These are phyloP conservation scores for Athalia rosae DNA, from an alignment of 2,888 invertebrate species.

Conservation along the genomic window DNA sequence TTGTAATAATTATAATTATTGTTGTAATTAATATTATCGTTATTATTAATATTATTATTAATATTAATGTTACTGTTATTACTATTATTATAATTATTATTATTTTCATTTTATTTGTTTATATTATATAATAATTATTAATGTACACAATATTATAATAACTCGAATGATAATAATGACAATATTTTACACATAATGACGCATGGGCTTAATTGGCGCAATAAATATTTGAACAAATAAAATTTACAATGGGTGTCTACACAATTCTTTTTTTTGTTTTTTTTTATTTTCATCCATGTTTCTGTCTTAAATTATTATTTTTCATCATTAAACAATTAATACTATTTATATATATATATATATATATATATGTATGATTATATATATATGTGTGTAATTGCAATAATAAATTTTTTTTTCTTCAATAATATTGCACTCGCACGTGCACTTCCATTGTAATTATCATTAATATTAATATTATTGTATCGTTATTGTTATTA, in stretches of 20 bases:
- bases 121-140: slow-evolving; percentile 41
- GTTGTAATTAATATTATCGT: slow-evolving; percentile 55
- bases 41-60: no score
- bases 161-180: slow-evolving; percentile 71
- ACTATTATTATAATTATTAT: slow-evolving; percentile 54
- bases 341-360: background rate
- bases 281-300: slow-evolving; percentile 45
- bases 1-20: slow-evolving; percentile 34
- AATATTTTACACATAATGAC: slow-evolving; percentile 72
- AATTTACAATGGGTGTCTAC: slow-evolving; percentile 70
- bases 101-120: background rate
- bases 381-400: slow-evolving; percentile 37
- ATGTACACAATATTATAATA: slow-evolving; percentile 58
- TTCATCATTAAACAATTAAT: slow-evolving; percentile 30
- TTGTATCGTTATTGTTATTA: background rate
- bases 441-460: slow-evolving; percentile 8
- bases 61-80: slow-evolving; percentile 70
- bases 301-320: slow-evolving; percentile 31
- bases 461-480: background rate
- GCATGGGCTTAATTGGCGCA: slow-evolving; percentile 66
- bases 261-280: slow-evolving; percentile 51
- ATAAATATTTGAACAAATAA: slow-evolving; percentile 70
- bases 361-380: slow-evolving; percentile 14
- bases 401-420: slow-evolving; percentile 31
- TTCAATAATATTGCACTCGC: slow-evolving; percentile 35